Conservation (phyloP, 2,113 vertebrate genomes). For the Regulus satrapa region DNA sequence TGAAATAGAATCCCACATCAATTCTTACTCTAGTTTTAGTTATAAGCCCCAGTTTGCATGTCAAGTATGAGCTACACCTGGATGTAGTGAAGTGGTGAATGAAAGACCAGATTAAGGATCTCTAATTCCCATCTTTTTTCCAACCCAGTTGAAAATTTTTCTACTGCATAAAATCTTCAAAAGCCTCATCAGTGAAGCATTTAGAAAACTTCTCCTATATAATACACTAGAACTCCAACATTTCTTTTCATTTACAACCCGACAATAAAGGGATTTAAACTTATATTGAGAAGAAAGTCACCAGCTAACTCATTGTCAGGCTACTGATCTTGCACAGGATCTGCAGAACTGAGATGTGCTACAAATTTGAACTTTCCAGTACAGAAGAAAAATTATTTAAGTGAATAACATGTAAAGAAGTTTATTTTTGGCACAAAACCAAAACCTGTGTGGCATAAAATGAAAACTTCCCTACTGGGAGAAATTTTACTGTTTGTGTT, state of each 20-base stretch:
- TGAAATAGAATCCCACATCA: not conserved
- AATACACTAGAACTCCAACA: not conserved
- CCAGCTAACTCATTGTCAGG: not conserved
- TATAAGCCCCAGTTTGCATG: not conserved
- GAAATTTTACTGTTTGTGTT: not conserved
- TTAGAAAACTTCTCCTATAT: not conserved
- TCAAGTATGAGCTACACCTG: not conserved
- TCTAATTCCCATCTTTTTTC: not conserved
- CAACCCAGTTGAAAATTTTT: not conserved
- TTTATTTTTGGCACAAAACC: not conserved
- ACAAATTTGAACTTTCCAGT: not conserved
- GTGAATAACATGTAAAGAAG: not conserved
- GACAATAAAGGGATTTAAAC: not conserved
- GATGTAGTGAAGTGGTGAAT: not conserved
- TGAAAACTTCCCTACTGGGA: not conserved
- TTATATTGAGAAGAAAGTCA: not conserved
- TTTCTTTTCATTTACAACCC: not conserved
- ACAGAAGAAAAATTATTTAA: not conserved
- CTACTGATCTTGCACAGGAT: not conserved
- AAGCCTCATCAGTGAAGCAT: not conserved
- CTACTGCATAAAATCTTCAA: not conserved
- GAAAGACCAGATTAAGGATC: not conserved
- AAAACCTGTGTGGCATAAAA: not conserved
- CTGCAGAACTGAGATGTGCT: not conserved
- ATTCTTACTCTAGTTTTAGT: not conserved